Evolutionary conservation across 1,140 invertebrate genomes (phyloP).

Genomic region (Trichonephila clavipes): DNA sequence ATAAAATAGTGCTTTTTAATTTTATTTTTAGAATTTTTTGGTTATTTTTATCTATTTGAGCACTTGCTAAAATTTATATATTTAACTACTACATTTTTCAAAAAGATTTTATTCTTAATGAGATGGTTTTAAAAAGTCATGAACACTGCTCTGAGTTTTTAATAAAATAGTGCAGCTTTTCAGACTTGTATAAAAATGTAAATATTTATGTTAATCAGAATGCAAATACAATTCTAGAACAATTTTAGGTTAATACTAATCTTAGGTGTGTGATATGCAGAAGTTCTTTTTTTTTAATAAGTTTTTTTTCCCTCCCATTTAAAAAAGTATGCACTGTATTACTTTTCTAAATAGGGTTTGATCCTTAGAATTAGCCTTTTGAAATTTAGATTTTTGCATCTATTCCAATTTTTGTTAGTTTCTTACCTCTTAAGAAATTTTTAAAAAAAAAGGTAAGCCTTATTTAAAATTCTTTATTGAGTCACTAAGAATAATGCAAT

Average conservation of each 20-base stretch:
- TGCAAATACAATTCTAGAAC: too few species aligned
- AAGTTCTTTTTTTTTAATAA: too few species aligned
- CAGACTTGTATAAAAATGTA: too few species aligned
- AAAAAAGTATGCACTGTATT: too few species aligned
- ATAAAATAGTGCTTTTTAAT: neutral
- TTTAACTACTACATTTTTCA: neutral
- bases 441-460: neutral
- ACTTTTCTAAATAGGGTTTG: too few species aligned
- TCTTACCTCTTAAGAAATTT: neutral
- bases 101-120: neutral
- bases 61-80: too few species aligned
- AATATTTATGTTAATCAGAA: too few species aligned
- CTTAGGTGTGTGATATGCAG: too few species aligned
- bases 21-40: neutral
- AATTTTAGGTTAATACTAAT: too few species aligned
- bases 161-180: too few species aligned
- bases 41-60: neutral
- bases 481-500: neutral
- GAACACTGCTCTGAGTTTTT: neutral
- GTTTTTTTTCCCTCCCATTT: too few species aligned
- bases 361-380: too few species aligned
- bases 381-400: neutral
- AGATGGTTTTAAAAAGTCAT: neutral
- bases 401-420: neutral
- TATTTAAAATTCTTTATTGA: neutral